Base-by-base conservation (phyloP, 1,140 invertebrate species). In the Lucilia cuprina region DNA sequence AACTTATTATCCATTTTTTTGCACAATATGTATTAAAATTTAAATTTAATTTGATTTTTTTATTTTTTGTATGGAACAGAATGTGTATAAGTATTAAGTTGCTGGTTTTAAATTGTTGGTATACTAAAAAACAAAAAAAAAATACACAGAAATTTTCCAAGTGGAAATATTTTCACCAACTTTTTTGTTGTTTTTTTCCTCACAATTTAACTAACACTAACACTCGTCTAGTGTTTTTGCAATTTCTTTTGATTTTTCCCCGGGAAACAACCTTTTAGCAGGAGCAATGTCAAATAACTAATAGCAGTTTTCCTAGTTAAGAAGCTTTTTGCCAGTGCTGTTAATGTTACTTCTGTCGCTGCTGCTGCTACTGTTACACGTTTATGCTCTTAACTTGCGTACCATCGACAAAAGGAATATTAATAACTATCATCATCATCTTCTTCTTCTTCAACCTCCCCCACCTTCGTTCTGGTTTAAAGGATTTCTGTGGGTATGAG, bases 271-370 rank as follows among this genome's bases (percentile, higher is more conserved):
- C 89, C 89, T 90, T 90, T 88, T 87, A 85, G 86, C 86, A 87
- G 88, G 87, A 90, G 87, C 89, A 90, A 89, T 88, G 89, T 88
- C 89, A 89, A 90, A 89, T 87, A 88, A 90, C 89, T 90, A 88
- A 87, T 85, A 83, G 25, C 17, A 34, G 60, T 84, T 83, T 85
- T 50, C 65, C 83, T 75, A 50, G 77, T 50, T 49, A 49, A 13
- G 9, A 49, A 49, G 19, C 77, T 50, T 47, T 80, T 80, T 10
- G 9, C 41, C 47, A 41, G 77, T 80, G 41, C 41, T 80, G n/a
- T 25, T 80, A 21, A 10, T 70, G 65, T 17, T 21, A 21, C 65
- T 21, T 19, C n/a, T 25, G 60, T 17, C n/a, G 65, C 65, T 19
- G 65, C 19, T 70, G 19, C 9, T 21, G 7, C n/a, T 25, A 21